Conservation (phyloP, 2,113 vertebrate species). For the Myrmecobius fasciatus region DNA sequence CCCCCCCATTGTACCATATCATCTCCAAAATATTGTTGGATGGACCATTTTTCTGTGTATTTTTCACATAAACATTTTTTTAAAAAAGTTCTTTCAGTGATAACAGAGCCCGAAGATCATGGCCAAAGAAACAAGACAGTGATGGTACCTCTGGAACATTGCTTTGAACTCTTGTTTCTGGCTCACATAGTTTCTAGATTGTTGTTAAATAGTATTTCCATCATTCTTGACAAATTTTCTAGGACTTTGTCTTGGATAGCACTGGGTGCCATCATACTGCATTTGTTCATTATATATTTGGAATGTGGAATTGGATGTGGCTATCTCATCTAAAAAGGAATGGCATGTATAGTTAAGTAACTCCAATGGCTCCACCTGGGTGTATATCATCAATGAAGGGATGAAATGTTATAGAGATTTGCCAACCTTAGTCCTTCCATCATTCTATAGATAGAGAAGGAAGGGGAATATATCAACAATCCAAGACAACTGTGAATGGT, state of each 20-base stretch:
- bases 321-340: neutral
- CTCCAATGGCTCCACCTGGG: neutral
- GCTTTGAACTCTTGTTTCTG: neutral
- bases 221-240: neutral
- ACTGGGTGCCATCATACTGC: neutral
- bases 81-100: neutral
- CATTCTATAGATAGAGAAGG: neutral
- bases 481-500: neutral
- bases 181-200: neutral
- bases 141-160: neutral
- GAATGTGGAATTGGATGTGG: neutral
- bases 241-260: neutral
- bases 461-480: neutral
- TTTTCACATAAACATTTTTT: neutral
- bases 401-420: neutral
- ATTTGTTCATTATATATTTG: neutral
- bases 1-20: neutral
- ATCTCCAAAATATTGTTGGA: neutral
- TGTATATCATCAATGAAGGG: neutral
- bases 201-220: neutral
- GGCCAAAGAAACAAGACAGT: neutral
- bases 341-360: neutral
- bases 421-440: neutral
- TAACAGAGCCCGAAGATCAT: neutral
- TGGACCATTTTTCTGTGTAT: neutral